Percentiles rank a stretch among this genome's conserved stretches.
phyloP scores from a whole-genome alignment of 2,797 vertebrate species.

The Danio albolineatus region DNA sequence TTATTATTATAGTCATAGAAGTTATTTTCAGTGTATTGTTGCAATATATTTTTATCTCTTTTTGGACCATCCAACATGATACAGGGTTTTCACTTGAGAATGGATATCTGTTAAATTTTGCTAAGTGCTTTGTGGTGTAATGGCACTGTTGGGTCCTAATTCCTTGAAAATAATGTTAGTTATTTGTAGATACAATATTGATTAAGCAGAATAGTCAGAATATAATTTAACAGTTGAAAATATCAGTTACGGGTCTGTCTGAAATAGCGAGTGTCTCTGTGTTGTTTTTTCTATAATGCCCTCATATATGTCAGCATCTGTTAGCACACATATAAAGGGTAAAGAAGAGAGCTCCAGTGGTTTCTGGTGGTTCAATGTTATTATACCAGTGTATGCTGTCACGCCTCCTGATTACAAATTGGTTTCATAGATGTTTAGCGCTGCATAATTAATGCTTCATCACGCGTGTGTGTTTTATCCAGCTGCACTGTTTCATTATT shows the following conservation, averaged over 20 bases:
- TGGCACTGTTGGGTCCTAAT: neutral
- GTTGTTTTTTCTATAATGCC: neutral
- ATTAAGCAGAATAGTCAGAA: neutral
- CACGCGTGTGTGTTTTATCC: slow-evolving; percentile 71
- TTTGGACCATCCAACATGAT: neutral
- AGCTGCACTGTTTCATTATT: slow-evolving; percentile 73
- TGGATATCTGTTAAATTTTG: neutral
- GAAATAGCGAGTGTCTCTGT: neutral
- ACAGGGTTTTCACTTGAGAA: neutral
- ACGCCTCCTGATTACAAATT: slow-evolving; percentile 72
- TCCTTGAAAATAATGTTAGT: neutral
- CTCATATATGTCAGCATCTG: slow-evolving; percentile 30
- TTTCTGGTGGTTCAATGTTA: slow-evolving; percentile 53
- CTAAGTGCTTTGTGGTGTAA: neutral
- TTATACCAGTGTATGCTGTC: slow-evolving; percentile 65
- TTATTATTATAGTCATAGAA: neutral
- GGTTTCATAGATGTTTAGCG: slow-evolving; percentile 80
- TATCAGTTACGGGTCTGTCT: neutral
- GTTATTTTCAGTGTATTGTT: neutral
- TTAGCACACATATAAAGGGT: slow-evolving; percentile 26
- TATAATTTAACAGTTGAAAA: neutral
- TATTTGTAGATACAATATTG: neutral
- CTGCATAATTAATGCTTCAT: slow-evolving; percentile 78
- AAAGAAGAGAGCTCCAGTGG: slow-evolving; percentile 37
- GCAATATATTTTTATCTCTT: neutral